These are phyloP conservation scores for Sinocyclocheilus maitianheensis DNA, from an alignment of 2,113 vertebrate species.

Conservation along the genomic window DNA sequence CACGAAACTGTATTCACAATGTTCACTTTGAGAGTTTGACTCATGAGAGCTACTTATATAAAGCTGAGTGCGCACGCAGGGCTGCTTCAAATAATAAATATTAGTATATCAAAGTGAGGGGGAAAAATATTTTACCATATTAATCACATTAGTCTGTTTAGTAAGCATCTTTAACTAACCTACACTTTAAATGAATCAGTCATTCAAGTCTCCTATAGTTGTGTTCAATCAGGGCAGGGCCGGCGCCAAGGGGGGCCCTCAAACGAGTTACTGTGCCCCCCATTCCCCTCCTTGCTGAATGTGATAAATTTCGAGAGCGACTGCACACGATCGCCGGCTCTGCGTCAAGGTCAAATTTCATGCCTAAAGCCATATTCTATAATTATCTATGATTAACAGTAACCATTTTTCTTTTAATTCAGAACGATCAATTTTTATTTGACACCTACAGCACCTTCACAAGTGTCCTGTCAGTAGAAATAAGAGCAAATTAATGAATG, in stretches of 20 bases:
- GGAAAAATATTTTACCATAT: neutral
- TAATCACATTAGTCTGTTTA: neutral
- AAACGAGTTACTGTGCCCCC: too few relatives aligned
- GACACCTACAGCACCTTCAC: neutral
- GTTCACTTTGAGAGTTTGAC: neutral
- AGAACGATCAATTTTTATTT: neutral
- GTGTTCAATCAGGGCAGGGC: neutral
- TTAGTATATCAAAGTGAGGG: neutral
- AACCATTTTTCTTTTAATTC: neutral
- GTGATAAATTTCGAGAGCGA: too few relatives aligned
- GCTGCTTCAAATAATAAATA: neutral
- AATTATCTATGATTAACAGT: neutral
- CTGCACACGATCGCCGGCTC: too few relatives aligned
- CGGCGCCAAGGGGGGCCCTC: too few relatives aligned
- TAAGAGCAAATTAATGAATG: neutral
- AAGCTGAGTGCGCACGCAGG: neutral
- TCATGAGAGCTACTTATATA: neutral
- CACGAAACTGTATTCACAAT: neutral
- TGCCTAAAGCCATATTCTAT: neutral
- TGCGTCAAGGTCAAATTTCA: neutral
- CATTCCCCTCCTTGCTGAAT: too few relatives aligned
- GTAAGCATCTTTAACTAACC: neutral
- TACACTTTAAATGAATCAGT: neutral
- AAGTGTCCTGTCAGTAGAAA: neutral
- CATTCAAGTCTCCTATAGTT: neutral